Conservation (phyloP, 2,113 vertebrate species). For the Notarius quadriscutis region DNA sequence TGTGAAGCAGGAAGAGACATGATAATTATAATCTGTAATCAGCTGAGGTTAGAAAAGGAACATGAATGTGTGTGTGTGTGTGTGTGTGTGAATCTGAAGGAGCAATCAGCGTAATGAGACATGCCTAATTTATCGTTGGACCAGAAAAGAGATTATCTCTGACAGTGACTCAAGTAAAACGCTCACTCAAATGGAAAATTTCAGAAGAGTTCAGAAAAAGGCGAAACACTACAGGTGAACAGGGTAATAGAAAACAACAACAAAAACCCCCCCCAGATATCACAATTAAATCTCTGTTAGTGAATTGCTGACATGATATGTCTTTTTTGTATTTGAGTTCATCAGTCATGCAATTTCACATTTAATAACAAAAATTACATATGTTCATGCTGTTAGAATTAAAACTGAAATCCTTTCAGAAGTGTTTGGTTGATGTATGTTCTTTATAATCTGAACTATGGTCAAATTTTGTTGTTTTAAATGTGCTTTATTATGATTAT, state of each 20-base stretch:
- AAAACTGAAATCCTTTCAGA: neutral
- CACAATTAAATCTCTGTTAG: neutral
- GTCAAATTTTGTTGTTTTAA: too few species aligned
- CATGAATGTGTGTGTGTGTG: neutral
- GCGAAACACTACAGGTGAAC: neutral
- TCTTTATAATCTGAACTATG: neutral
- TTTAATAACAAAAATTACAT: neutral
- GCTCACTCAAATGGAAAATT: neutral
- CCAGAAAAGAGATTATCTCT: neutral
- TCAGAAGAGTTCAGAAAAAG: neutral
- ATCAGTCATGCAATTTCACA: neutral
- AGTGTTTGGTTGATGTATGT: neutral
- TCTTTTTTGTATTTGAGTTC: neutral
- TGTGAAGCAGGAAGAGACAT: constrained; percentile 3
- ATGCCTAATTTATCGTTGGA: neutral
- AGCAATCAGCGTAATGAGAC: constrained; percentile 8
- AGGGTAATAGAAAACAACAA: neutral
- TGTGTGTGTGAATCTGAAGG: neutral
- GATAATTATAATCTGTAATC: constrained; percentile 30
- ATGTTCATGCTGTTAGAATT: neutral
- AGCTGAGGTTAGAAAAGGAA: neutral
- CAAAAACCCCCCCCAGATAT: neutral
- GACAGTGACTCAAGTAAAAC: too few species aligned
- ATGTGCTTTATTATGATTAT: too few species aligned
- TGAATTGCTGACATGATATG: neutral